Percentiles rank a stretch among this genome's conserved stretches.
These are phyloP conservation scores for Hemaris fuciformis DNA, from an alignment of 2,888 invertebrate genomes.

Conservation along the genomic window DNA sequence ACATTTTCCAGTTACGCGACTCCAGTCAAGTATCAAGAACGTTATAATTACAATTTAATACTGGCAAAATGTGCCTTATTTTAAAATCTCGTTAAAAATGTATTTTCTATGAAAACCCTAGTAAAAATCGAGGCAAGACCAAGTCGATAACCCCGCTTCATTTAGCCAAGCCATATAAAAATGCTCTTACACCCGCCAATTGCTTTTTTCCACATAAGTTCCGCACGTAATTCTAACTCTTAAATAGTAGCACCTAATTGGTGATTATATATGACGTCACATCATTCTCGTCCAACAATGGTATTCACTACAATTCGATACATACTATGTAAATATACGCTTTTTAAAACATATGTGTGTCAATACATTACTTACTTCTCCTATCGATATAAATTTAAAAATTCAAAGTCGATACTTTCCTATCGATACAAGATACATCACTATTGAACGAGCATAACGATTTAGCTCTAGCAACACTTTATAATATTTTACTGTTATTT, in stretches of 20 bases:
- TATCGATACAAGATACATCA: background rate
- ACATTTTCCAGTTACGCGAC: no score
- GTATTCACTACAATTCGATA: background rate
- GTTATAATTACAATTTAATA: no score
- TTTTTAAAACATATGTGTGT: background rate
- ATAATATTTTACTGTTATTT: conserved; percentile 32
- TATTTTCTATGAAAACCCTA: no score
- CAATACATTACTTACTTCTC: background rate
- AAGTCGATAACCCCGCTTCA: background rate
- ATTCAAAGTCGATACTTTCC: background rate
- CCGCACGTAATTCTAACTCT: conserved; percentile 26
- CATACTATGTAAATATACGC: background rate
- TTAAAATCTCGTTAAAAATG: no score
- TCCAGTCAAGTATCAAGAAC: no score
- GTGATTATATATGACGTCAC: conserved; percentile 38
- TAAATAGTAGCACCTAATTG: conserved; percentile 75
- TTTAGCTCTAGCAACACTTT: conserved; percentile 43
- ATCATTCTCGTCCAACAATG: background rate
- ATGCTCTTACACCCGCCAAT: conserved; percentile 26
- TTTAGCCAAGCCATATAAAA: conserved; percentile 23
- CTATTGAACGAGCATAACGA: conserved; percentile 12
- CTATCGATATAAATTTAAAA: background rate
- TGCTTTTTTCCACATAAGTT: conserved; percentile 4
- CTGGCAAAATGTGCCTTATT: no score
- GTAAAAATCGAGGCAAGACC: background rate